These are phyloP conservation scores for Lysandra bellargus DNA, from an alignment of 2,888 invertebrate species.

Conservation along the genomic window DNA sequence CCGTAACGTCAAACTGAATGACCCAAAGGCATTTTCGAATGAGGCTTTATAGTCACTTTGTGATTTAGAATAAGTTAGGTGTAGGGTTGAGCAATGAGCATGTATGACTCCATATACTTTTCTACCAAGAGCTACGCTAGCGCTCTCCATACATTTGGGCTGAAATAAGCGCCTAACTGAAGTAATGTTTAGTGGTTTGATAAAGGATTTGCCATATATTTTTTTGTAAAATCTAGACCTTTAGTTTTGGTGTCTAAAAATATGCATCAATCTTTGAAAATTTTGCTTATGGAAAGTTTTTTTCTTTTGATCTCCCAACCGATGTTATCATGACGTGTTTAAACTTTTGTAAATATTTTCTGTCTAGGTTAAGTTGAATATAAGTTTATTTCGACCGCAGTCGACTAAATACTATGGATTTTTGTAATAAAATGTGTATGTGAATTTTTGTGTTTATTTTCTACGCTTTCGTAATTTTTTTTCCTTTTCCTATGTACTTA, in stretches of 20 bases:
- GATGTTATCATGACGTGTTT: constrained; percentile 55
- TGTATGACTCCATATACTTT: neutral
- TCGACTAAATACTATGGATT: constrained; percentile 72
- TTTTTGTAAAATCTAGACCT: neutral
- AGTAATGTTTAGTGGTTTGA: neutral
- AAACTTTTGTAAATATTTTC: constrained; percentile 66
- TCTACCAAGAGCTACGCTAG: neutral
- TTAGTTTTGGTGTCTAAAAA: neutral
- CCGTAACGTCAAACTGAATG: constrained; percentile 39
- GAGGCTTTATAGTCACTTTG: constrained; percentile 62
- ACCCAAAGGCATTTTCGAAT: constrained; percentile 53
- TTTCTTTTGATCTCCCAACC: constrained; percentile 57
- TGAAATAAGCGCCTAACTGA: neutral
- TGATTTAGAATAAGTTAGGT: constrained; percentile 56
- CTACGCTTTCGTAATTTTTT: constrained; percentile 40
- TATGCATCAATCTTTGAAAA: neutral
- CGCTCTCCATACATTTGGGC: neutral
- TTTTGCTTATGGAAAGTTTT: neutral
- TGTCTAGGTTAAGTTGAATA: constrained; percentile 55
- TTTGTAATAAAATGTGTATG: constrained; percentile 65
- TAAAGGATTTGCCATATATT: neutral
- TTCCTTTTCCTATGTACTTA: too few relatives aligned
- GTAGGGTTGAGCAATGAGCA: constrained; percentile 30
- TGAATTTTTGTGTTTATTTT: constrained; percentile 37
- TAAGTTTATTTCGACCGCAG: constrained; percentile 73